Conservation (phyloP, 2,888 invertebrate genomes). For the Proisotoma minuta region DNA sequence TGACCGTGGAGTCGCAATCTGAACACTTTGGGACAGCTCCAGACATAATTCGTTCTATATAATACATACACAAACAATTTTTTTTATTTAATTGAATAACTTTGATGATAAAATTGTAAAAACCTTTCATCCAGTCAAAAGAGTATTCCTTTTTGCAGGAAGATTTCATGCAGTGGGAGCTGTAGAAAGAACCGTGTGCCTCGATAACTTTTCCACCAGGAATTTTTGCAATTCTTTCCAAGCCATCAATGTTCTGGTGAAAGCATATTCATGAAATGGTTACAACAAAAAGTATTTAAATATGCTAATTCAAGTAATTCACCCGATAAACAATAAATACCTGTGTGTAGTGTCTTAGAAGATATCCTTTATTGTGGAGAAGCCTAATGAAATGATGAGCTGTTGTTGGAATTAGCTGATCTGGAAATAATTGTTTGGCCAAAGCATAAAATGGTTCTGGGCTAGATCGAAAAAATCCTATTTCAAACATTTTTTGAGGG, state of each 20-base stretch:
- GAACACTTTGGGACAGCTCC: constrained; percentile 73
- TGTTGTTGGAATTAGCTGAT: constrained; percentile 78
- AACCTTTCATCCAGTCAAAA: constrained; percentile 82
- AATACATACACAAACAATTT: constrained; percentile 16
- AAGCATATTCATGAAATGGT: too few species aligned
- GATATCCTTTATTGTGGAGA: constrained; percentile 71
- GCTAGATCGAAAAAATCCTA: constrained; percentile 78
- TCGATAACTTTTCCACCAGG: constrained; percentile 81
- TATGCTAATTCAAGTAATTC: too few species aligned
- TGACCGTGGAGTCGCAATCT: constrained; percentile 70
- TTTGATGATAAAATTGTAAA: not conserved
- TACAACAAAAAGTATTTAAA: too few species aligned
- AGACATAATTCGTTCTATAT: constrained; percentile 65
- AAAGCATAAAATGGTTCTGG: constrained; percentile 89
- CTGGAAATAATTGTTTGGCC: constrained; percentile 84
- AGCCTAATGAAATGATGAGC: constrained; percentile 86
- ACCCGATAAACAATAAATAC: too few species aligned
- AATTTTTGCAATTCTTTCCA: constrained; percentile 80
- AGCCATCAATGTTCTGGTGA: constrained; percentile 90
- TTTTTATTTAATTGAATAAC: not conserved
- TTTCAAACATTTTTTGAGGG: constrained; percentile 87
- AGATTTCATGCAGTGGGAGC: constrained; percentile 70
- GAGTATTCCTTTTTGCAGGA: constrained; percentile 65
- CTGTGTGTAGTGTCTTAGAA: constrained; percentile 57
- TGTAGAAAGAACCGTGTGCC: constrained; percentile 90